Conservation (phyloP, 2,113 vertebrate genomes). For the Coracopsis vasa region DNA sequence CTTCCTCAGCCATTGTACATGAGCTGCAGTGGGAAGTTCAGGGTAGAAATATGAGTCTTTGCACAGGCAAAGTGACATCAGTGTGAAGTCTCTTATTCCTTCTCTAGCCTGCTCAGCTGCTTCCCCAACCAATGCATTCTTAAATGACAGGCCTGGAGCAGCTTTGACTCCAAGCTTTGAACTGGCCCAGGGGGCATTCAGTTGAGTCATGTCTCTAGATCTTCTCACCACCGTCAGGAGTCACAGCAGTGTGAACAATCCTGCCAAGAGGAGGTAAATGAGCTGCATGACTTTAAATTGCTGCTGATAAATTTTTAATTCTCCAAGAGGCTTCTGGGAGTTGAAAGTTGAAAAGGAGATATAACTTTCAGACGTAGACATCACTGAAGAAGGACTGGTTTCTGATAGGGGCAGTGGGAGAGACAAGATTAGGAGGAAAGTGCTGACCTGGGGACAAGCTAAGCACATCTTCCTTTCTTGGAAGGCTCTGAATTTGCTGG, state of each 20-base stretch:
- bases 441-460: not conserved
- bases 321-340: not conserved
- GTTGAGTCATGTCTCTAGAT: not conserved
- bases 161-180: not conserved
- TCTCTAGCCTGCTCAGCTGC: not conserved
- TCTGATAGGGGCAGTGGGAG: not conserved
- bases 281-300: fast-evolving
- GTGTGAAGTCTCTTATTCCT: not conserved
- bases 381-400: not conserved
- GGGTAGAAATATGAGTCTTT: not conserved
- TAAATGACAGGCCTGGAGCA: not conserved
- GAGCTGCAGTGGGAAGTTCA: fast-evolving
- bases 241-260: not conserved
- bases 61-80: not conserved
- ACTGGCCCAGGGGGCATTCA: not conserved
- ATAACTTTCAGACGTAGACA: not conserved
- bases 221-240: not conserved
- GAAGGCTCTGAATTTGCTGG: not conserved
- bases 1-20: not conserved
- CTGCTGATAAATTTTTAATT: not conserved
- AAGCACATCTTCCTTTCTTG: not conserved
- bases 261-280: not conserved
- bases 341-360: not conserved
- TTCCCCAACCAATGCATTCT: not conserved
- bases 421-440: not conserved